Evolutionary conservation across 1,140 invertebrate species (phyloP), one percentile per base, ranked within the genome.

Genomic region (Medauroidea extradentata): DNA sequence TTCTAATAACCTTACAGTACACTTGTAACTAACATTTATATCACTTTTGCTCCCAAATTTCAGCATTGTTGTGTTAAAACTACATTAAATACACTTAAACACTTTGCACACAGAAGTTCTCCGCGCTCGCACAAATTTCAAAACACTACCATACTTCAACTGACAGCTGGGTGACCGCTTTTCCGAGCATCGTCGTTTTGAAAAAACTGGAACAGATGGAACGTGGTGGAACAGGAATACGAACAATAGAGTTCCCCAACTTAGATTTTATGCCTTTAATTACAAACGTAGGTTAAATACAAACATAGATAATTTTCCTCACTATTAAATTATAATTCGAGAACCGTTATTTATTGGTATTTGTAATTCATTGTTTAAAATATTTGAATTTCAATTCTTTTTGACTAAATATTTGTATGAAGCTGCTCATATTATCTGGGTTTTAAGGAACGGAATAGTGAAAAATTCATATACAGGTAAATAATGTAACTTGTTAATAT

Each of bases 1-100:
- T 77, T 96, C 94, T 65, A 98, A 79, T 63, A 98, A 84, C 68
- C 93, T 83, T 63, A 98, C 88, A 63, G 91, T 96, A 79, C 93
- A 95, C 81, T 94, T 93, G 81, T 92, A 91, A 75, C 92, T 88
- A 79, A 89, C 83, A 73, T 86, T 88, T 66, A 87, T 81, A 79
- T 93, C 90, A 79, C 87, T 90, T 79, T 90, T 88, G 68, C 83
- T 86, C 63, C 84, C 85, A 76, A 88, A 85, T 71, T 85, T 85
- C 75, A 87, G 81, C 86, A 88, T 88, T 41, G 58, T 61, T 61
- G 51, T 52, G 25, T n/a, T 29, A 49, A n/a, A 39, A 24, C 24
- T 43, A 44, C 49, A 57, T 57, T 18, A 57, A 27, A 51, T 53
- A 18, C 24, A 34, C 29, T 34, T 34, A 4, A 34, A 34, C 27